Evolutionary conservation across 2,113 vertebrate genomes (phyloP).

Genomic region (Elachura formosa): DNA sequence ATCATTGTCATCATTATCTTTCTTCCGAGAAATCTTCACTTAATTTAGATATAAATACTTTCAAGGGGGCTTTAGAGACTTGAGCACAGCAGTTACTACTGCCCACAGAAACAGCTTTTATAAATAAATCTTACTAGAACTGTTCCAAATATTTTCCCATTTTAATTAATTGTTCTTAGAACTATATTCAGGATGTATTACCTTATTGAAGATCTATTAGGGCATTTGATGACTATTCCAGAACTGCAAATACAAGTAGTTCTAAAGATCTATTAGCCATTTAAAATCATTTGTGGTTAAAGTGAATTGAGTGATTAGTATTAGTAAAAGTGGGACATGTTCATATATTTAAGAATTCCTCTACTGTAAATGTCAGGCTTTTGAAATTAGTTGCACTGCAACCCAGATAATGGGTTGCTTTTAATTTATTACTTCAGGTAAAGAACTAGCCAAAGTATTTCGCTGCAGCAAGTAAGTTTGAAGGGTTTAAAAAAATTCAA

Average conservation of each 20-base stretch:
- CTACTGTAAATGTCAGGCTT: not conserved
- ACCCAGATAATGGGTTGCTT: not conserved
- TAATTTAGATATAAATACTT: not conserved
- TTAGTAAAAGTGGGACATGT: not conserved
- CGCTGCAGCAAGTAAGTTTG: not conserved
- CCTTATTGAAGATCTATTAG: not conserved
- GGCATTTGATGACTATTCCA: not conserved
- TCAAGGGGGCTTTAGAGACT: not conserved
- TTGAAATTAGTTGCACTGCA: not conserved
- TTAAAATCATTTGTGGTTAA: not conserved
- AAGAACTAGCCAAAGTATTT: not conserved
- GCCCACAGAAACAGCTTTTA: not conserved
- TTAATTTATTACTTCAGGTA: slow-evolving; percentile 18
- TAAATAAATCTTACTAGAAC: not conserved
- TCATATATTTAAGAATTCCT: not conserved
- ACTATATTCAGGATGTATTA: not conserved
- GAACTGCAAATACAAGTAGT: not conserved
- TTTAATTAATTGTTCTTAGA: not conserved
- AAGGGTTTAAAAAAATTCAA: not conserved
- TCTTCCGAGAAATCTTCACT: not conserved
- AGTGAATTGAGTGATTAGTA: not conserved
- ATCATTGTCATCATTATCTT: not conserved
- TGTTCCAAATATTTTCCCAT: not conserved
- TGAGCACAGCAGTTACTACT: not conserved
- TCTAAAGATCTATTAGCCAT: not conserved